Conservation (phyloP, 2,888 invertebrate species). For the Drosophila pullipes region DNA sequence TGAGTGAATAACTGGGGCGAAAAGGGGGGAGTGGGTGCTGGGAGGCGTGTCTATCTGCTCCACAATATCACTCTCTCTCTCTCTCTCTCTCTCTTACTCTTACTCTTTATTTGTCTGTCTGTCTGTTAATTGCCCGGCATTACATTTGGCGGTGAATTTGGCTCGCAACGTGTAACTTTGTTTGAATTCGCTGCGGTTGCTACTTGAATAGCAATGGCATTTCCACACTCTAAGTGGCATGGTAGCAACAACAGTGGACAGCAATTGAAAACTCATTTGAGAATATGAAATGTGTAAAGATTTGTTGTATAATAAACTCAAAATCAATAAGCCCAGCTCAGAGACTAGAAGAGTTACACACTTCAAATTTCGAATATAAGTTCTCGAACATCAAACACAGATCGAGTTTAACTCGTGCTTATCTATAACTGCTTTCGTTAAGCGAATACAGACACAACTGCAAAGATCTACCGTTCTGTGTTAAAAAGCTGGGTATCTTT, state of each 20-base stretch:
- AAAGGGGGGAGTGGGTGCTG: constrained; percentile 9
- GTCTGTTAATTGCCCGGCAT: constrained; percentile 29
- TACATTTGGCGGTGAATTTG: constrained; percentile 57
- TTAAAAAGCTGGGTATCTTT: neutral
- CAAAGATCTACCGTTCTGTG: neutral
- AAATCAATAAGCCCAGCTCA: neutral
- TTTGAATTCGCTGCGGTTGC: constrained; percentile 69
- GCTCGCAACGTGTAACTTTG: constrained; percentile 57
- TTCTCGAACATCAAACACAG: neutral
- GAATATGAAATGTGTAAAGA: neutral
- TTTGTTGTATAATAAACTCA: neutral
- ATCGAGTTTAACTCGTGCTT: neutral
- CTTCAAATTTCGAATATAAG: neutral
- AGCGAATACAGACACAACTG: neutral
- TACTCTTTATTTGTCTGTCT: constrained; percentile 2
- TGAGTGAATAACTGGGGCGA: constrained; percentile 12
- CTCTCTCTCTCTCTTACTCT: neutral
- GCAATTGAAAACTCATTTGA: neutral
- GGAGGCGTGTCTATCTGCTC: constrained; percentile 8
- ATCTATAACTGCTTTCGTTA: neutral
- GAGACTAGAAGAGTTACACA: neutral
- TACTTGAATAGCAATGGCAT: constrained; percentile 40
- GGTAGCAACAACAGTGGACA: constrained; percentile 9
- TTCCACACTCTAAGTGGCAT: constrained; percentile 16
- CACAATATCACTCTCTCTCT: neutral